Conservation (phyloP, 2,113 vertebrate species). For the Eulacestoma nigropectus region DNA sequence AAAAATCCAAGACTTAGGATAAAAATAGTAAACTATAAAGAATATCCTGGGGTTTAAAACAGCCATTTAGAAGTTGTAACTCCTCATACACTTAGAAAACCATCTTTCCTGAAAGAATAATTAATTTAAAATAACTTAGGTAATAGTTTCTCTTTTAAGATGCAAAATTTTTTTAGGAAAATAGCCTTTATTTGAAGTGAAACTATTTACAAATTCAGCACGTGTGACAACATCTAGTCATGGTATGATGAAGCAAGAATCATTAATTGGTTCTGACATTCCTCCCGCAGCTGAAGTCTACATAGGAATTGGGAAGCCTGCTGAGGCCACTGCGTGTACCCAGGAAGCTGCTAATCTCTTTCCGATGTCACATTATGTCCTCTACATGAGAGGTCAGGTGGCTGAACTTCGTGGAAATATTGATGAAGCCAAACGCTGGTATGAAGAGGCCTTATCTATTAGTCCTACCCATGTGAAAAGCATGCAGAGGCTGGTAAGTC, state of each 20-base stretch:
- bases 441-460: slow-evolving; percentile 97
- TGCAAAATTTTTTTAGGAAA: not conserved
- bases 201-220: not conserved
- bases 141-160: not conserved
- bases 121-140: not conserved
- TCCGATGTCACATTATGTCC: slow-evolving; percentile 92
- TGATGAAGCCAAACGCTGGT: slow-evolving; percentile 95
- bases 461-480: slow-evolving; percentile 97
- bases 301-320: slow-evolving; percentile 91
- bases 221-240: not conserved
- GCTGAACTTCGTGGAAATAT: slow-evolving; percentile 90
- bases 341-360: slow-evolving; percentile 97
- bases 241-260: not conserved
- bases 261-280: not conserved
- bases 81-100: not conserved
- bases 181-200: not conserved
- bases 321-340: slow-evolving; percentile 93
- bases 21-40: not conserved
- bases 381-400: slow-evolving; percentile 95
- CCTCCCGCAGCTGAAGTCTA: slow-evolving; percentile 89
- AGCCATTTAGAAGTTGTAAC: not conserved
- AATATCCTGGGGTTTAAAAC: not conserved
- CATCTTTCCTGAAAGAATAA: not conserved
- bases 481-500: slow-evolving; percentile 97
- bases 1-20: not conserved